Evolutionary conservation across 2,113 vertebrate genomes (phyloP).

Genomic region (Nesogale talazaci): DNA sequence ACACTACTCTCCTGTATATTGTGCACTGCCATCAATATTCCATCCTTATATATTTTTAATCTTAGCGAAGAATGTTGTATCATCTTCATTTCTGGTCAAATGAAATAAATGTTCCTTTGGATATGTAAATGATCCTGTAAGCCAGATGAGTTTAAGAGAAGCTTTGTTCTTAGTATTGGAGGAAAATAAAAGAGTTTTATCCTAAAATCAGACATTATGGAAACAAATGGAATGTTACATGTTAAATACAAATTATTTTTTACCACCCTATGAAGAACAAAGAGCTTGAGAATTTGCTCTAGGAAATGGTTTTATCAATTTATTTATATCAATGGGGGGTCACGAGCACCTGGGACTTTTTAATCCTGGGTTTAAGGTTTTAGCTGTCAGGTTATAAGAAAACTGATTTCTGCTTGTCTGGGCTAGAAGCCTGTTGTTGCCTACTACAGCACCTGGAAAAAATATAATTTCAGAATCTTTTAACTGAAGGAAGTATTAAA

Average conservation of each 20-base stretch:
- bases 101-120: conserved; percentile 84
- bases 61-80: conserved; percentile 80
- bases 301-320: conserved; percentile 74
- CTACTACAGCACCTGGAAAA: not conserved
- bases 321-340: conserved; percentile 66
- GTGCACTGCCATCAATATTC: conserved; percentile 80
- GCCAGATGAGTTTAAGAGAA: conserved; percentile 81
- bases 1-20: conserved; percentile 63
- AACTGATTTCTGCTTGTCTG: not conserved
- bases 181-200: conserved; percentile 74
- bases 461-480: conserved; percentile 16
- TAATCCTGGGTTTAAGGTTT: not conserved
- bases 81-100: conserved; percentile 83
- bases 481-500: not conserved
- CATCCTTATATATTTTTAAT: conserved; percentile 83
- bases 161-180: conserved; percentile 77
- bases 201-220: conserved; percentile 79
- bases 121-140: conserved; percentile 82
- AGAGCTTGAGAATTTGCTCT: conserved; percentile 65
- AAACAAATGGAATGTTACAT: conserved; percentile 70
- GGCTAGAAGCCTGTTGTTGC: not conserved
- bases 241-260: conserved; percentile 56
- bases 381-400: conserved; percentile 4
- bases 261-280: conserved; percentile 18
- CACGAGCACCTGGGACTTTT: conserved; percentile 51